Conservation (phyloP, 2,888 invertebrate species). For the Amorpha juglandis region DNA sequence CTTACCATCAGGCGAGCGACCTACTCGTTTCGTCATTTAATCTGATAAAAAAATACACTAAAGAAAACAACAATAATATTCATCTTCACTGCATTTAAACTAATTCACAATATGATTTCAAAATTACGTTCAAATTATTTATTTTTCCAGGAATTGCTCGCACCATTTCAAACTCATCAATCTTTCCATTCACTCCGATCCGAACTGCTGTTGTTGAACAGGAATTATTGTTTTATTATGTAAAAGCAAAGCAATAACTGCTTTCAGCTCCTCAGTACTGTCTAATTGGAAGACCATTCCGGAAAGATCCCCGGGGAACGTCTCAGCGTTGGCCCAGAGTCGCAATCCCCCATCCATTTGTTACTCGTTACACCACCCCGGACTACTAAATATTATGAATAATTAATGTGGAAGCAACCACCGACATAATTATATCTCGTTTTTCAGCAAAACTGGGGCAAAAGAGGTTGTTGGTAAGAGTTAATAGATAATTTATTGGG, state of each 20-base stretch:
- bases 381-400: constrained; percentile 66
- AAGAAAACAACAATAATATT: too few species aligned
- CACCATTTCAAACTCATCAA: background rate
- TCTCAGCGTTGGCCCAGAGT: constrained; percentile 30
- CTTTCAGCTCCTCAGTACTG: constrained; percentile 11
- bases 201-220: constrained; percentile 3
- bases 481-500: constrained; percentile 25
- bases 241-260: constrained; percentile 31
- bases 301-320: constrained; percentile 30
- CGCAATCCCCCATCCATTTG: constrained; percentile 48
- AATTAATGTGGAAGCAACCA: constrained; percentile 54
- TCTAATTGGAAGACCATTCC: constrained; percentile 31
- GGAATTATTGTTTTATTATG: constrained; percentile 19
- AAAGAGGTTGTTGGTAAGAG: background rate
- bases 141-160: background rate
- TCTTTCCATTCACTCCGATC: background rate
- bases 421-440: constrained; percentile 50
- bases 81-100: background rate
- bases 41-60: too few species aligned
- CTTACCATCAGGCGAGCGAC: too few species aligned
- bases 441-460: constrained; percentile 18
- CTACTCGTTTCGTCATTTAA: too few species aligned
- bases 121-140: background rate
- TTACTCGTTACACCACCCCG: constrained; percentile 57
- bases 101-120: background rate